Evolutionary conservation across 2,113 vertebrate species (phyloP), one percentile per base, ranked within the genome.

Genomic region (Esox niger): DNA sequence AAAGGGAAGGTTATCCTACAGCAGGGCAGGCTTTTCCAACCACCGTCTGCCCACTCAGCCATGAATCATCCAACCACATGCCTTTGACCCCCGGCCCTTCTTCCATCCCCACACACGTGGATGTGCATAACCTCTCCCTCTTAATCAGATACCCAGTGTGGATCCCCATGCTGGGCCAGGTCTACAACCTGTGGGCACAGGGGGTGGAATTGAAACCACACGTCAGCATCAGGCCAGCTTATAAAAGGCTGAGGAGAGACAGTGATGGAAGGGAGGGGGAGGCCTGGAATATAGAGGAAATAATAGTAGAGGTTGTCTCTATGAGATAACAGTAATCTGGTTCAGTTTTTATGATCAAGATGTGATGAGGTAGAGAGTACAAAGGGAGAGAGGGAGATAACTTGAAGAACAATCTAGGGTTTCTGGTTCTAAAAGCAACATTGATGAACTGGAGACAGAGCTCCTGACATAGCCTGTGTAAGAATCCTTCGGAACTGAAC

Each of bases 171-270:
- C 23, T 3, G 55, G 9, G 55, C 8, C 55, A 10, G 8, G 9
- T 5, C 35, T 11, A 11, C 5, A 47, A 43, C 62, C 62, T 25
- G 7, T 10, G 13, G 62, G 35, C 62, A 27, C 38, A 17, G 13
- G 27, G 58, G n/a, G 17, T 29, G 21, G 20, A 21, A 62, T 61
- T 56, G 62, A 70, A 69, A 49, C n/a, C 25, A 27, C 17, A 38
- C 26, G 46, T 47, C 13, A n/a, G 13, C 13, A 25, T n/a, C 47
- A 52, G 60, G 49, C 23, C 25, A 6, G 31, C 47, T 27, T 33
- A 52, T 49, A 29, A 23, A 62, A 23, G 29, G 59, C 20, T 27
- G 60, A 55, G 6, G n/a, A 4, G 23, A 52, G n/a, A 23, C 2
- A 52, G 47, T 7, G n/a, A 23, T 23, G 47, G 8, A 21, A 21